Evolutionary conservation across 2,888 invertebrate genomes (phyloP).

Genomic region (Rhamnusium bicolor): DNA sequence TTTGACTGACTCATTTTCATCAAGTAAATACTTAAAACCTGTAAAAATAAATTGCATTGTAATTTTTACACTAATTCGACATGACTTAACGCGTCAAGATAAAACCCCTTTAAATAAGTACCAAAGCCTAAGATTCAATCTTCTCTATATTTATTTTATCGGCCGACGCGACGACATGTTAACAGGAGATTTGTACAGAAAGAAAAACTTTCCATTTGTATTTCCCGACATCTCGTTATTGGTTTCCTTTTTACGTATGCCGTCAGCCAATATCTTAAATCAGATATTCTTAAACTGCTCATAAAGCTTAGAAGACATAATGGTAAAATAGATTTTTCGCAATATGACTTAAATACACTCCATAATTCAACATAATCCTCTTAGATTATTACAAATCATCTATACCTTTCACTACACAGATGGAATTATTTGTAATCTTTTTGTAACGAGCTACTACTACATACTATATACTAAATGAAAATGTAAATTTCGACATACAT

Average conservation of each 20-base stretch:
- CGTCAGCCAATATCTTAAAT: constrained; percentile 45
- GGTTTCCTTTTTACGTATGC: constrained; percentile 41
- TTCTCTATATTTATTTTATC: neutral
- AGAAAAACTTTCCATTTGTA: constrained; percentile 47
- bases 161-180: constrained; percentile 29
- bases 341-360: constrained; percentile 28
- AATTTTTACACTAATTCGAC: neutral
- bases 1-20: too few species aligned
- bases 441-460: neutral
- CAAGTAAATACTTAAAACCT: too few species aligned
- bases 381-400: constrained; percentile 30
- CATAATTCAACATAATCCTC: constrained; percentile 18
- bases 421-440: neutral
- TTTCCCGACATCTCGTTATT: constrained; percentile 53
- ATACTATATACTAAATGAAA: too few species aligned
- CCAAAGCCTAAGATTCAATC: neutral
- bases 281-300: constrained; percentile 42
- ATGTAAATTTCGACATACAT: too few species aligned
- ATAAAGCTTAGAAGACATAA: constrained; percentile 33
- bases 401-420: neutral
- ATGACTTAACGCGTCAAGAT: neutral
- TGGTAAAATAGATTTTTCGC: constrained; percentile 35
- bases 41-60: neutral
- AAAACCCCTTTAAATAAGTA: neutral
- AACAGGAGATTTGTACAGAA: constrained; percentile 29